Evolutionary conservation across 1,140 invertebrate genomes (phyloP).

Genomic region (Cotesia glomerata): DNA sequence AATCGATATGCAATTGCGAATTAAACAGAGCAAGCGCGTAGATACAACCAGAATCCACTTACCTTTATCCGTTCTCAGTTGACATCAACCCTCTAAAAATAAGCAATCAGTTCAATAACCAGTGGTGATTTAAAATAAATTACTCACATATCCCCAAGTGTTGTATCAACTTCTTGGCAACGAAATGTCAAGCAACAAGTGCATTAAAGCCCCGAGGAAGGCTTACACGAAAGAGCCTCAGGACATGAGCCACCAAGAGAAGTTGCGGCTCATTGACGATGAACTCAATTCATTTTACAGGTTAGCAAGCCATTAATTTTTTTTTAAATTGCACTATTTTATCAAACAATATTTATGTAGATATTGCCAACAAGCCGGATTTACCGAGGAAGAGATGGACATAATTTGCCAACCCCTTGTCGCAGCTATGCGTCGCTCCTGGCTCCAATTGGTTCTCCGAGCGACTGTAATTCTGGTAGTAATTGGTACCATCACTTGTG

Average conservation of each 20-base stretch:
- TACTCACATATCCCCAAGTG: too few relatives aligned
- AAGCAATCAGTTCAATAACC: too few relatives aligned
- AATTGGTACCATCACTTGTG: constrained; percentile 58
- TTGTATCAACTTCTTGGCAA: too few relatives aligned
- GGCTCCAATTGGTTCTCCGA: constrained; percentile 65
- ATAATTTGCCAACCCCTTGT: constrained; percentile 71
- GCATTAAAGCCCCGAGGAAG: constrained; percentile 53
- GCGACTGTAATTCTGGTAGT: constrained; percentile 59
- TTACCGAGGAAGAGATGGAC: constrained; percentile 72
- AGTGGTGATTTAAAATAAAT: too few relatives aligned
- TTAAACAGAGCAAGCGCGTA: too few relatives aligned
- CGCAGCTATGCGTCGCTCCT: constrained; percentile 66
- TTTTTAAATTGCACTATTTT: neutral
- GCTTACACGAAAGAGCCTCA: constrained; percentile 55
- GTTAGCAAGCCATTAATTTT: constrained; percentile 42
- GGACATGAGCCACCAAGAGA: constrained; percentile 60
- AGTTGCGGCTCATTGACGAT: constrained; percentile 62
- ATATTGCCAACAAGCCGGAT: constrained; percentile 73
- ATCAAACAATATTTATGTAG: constrained; percentile 44
- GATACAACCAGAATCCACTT: too few relatives aligned
- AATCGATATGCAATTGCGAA: too few relatives aligned
- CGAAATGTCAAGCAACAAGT: constrained; percentile 56
- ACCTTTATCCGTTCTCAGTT: too few relatives aligned
- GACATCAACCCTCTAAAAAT: too few relatives aligned
- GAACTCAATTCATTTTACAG: constrained; percentile 65